Evolutionary conservation across 2,797 vertebrate species (phyloP).

Genomic region (Peromyscus eremicus): DNA sequence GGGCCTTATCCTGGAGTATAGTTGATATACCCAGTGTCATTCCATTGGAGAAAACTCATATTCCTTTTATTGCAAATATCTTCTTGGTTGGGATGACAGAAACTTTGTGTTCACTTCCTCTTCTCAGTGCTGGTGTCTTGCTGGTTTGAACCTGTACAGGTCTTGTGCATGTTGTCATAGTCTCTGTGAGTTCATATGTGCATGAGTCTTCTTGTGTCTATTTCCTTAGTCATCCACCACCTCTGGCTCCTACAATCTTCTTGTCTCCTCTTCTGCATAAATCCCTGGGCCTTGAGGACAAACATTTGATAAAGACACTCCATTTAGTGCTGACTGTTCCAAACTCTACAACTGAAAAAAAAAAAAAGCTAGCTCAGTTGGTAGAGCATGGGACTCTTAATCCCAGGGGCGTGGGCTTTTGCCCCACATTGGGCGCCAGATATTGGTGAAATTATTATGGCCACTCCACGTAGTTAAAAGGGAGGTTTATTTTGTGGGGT

Average conservation of each 20-base stretch:
- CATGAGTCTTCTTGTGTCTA: neutral
- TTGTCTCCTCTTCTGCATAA: neutral
- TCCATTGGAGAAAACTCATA: neutral
- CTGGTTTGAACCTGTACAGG: neutral
- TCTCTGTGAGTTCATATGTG: neutral
- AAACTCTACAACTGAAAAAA: neutral
- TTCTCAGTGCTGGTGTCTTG: neutral
- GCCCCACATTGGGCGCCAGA: too few species aligned
- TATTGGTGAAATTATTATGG: too few species aligned
- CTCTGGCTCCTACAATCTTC: too few species aligned
- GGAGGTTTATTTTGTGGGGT: too few species aligned
- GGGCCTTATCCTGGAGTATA: neutral
- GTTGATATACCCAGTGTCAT: neutral
- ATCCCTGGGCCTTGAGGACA: neutral
- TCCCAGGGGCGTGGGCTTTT: too few species aligned
- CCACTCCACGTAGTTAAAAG: too few species aligned
- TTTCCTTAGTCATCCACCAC: too few species aligned
- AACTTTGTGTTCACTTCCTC: neutral
- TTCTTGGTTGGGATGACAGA: neutral
- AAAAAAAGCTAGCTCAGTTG: too few species aligned
- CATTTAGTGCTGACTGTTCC: neutral
- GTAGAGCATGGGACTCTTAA: too few species aligned
- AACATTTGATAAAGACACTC: neutral
- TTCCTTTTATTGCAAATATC: neutral
- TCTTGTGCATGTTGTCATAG: neutral